phyloP scores from a whole-genome alignment of 1,140 invertebrate genomes.

The Diachasma alloeum region DNA sequence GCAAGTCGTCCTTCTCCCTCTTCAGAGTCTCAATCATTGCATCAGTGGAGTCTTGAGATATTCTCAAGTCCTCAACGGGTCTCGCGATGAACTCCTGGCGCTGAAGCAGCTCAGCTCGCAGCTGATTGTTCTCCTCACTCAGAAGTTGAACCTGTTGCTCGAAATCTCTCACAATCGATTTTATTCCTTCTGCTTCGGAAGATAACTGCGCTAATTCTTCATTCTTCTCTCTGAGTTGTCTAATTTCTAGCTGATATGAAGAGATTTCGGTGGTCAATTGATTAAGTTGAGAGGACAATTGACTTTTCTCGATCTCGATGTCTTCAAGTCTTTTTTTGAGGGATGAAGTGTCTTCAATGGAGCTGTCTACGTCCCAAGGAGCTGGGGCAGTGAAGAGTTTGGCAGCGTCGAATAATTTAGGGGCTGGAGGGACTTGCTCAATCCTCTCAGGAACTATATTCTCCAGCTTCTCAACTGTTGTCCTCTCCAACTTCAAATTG shows the following conservation, averaged over 20 bases:
- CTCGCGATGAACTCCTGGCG: not conserved
- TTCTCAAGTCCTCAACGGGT: not conserved
- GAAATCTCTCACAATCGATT: not conserved
- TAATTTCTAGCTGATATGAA: not conserved
- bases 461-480: not conserved
- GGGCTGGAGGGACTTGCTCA: constrained; percentile 28
- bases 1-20: not conserved
- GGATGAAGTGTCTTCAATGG: constrained; percentile 31
- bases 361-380: constrained; percentile 12
- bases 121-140: not conserved
- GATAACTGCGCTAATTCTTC: not conserved
- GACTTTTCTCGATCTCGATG: not conserved
- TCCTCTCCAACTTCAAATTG: constrained; percentile 32
- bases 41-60: not conserved
- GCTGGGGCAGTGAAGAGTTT: constrained; percentile 42
- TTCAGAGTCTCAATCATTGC: not conserved
- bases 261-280: not conserved
- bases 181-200: not conserved
- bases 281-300: not conserved
- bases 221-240: not conserved
- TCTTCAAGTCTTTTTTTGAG: constrained; percentile 34
- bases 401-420: constrained; percentile 46
- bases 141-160: not conserved
- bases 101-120: not conserved
- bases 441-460: not conserved